Conservation (phyloP, 2,797 vertebrate genomes). For the Arremon aurantiirostris region DNA sequence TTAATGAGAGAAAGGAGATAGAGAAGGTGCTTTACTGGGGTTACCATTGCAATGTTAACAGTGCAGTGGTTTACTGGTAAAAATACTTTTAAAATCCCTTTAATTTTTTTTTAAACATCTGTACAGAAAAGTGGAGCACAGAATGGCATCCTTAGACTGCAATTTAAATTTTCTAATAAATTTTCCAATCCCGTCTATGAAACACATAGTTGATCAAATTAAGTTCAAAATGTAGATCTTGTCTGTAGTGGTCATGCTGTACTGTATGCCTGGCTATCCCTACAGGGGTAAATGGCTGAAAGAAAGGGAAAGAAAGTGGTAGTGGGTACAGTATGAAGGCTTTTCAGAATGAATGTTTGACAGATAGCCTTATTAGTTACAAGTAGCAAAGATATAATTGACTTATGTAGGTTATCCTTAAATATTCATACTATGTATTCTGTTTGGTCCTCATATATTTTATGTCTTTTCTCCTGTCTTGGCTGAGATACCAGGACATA, state of each 20-base stretch:
- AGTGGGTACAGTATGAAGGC: not conserved
- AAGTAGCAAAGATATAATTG: not conserved
- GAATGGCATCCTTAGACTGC: slow-evolving; percentile 27
- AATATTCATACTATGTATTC: not conserved
- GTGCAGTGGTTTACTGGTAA: slow-evolving; percentile 53
- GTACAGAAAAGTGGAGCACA: slow-evolving; percentile 45
- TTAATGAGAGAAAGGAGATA: slow-evolving; percentile 70
- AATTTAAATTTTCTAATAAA: slow-evolving; percentile 42
- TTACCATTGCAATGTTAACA: slow-evolving; percentile 50
- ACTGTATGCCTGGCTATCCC: not conserved
- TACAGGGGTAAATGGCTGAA: not conserved
- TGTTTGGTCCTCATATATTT: not conserved
- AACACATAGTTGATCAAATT: not conserved
- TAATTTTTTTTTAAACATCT: slow-evolving; percentile 56
- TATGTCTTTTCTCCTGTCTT: not conserved
- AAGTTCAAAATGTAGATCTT: not conserved
- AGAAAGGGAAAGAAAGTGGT: not conserved
- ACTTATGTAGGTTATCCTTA: not conserved
- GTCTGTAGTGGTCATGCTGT: not conserved
- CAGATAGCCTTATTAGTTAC: not conserved
- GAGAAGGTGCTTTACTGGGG: slow-evolving; percentile 60
- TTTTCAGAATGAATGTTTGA: not conserved
- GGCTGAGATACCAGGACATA: not conserved
- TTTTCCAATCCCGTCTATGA: slow-evolving; percentile 42
- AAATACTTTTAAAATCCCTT: slow-evolving; percentile 45